Evolutionary conservation across 2,888 invertebrate genomes (phyloP).

Genomic region (Teleiodes luculella): DNA sequence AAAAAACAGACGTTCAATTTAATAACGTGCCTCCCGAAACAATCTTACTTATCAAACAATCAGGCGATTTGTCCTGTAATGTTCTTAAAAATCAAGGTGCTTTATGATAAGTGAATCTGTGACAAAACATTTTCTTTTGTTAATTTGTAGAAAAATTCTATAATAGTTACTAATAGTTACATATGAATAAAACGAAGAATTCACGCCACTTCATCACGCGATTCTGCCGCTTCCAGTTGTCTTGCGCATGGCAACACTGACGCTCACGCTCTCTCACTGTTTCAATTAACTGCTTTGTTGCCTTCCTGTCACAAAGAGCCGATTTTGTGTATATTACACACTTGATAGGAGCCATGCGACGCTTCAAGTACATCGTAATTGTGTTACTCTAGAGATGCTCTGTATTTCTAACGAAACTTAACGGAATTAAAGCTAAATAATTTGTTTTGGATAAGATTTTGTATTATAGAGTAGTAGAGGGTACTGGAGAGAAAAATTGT

Average conservation of each 20-base stretch:
- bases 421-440: background rate
- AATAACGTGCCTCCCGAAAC: no score
- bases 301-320: conserved; percentile 48
- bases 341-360: conserved; percentile 13
- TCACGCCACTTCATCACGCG: background rate
- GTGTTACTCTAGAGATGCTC: background rate
- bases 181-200: no score
- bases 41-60: no score
- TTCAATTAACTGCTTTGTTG: conserved; percentile 74
- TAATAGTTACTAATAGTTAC: no score
- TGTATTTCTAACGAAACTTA: conserved; percentile 3
- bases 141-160: no score
- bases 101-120: no score
- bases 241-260: background rate
- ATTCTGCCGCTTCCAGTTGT: background rate
- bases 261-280: conserved; percentile 39
- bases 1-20: no score
- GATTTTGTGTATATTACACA: conserved; percentile 42
- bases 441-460: background rate
- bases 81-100: no score
- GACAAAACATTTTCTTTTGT: no score
- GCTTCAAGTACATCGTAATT: background rate
- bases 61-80: no score
- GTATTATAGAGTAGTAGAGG: no score
- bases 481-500: no score